These are phyloP conservation scores for Nomada goodeniana DNA, from an alignment of 2,888 invertebrate species.

Conservation along the genomic window DNA sequence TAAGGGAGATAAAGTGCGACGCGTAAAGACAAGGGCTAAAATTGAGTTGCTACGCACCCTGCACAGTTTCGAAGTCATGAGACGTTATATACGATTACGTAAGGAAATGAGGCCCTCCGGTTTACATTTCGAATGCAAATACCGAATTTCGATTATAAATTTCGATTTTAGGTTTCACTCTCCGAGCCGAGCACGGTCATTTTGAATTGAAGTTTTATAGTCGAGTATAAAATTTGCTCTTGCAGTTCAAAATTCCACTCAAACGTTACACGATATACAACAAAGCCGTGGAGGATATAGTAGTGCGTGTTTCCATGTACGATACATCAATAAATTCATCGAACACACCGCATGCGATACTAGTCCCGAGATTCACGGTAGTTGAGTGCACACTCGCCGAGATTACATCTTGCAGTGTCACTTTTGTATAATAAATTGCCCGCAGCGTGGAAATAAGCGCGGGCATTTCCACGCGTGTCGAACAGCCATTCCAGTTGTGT, in stretches of 20 bases:
- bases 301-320: background rate
- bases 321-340: constrained; percentile 41
- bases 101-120: background rate
- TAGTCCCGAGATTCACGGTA: constrained; percentile 23
- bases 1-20: constrained; percentile 1
- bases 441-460: constrained; percentile 33
- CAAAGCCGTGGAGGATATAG: background rate
- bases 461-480: constrained; percentile 47
- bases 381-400: constrained; percentile 28
- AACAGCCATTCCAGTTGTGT: constrained; percentile 4
- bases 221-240: no score
- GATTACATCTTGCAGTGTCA: constrained; percentile 43
- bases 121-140: background rate
- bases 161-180: background rate
- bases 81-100: background rate
- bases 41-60: constrained; percentile 30
- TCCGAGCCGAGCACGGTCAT: background rate
- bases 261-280: background rate
- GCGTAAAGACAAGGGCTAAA: constrained; percentile 5
- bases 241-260: no score
- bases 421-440: constrained; percentile 48
- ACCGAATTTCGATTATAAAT: background rate
- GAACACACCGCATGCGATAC: background rate
- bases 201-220: background rate
- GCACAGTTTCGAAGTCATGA: constrained; percentile 21